phyloP scores from a whole-genome alignment of 1,140 invertebrate species.

The Tetramorium simillimum region DNA sequence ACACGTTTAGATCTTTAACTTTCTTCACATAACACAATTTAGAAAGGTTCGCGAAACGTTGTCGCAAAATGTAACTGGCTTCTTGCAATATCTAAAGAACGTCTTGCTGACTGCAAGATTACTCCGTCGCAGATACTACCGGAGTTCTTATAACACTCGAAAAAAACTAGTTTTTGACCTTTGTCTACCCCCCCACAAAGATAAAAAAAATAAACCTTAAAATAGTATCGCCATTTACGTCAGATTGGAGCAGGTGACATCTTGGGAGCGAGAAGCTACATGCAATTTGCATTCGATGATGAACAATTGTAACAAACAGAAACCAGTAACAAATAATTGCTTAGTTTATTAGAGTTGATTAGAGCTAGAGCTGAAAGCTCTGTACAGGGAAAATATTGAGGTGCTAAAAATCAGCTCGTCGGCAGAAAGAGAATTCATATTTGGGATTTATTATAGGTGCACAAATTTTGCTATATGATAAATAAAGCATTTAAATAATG shows the following conservation, averaged over 20 bases:
- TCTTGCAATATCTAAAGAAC: background rate
- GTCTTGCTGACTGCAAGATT: background rate
- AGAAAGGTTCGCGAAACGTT: background rate
- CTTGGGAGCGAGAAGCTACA: background rate
- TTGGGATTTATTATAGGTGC: background rate
- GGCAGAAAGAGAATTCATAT: background rate
- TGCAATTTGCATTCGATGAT: constrained; percentile 38
- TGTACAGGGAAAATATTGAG: background rate
- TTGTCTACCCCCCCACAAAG: background rate
- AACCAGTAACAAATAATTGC: constrained; percentile 33
- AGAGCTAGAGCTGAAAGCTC: background rate
- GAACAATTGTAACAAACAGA: constrained; percentile 45
- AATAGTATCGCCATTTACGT: constrained; percentile 24
- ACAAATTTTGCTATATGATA: background rate
- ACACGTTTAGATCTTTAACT: background rate
- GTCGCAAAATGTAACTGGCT: background rate
- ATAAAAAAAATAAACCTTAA: constrained; percentile 20
- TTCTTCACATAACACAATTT: background rate
- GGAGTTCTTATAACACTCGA: constrained; percentile 21
- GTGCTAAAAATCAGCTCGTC: background rate
- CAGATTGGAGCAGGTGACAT: constrained; percentile 15
- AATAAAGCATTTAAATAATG: background rate
- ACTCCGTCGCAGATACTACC: background rate
- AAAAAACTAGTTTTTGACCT: background rate
- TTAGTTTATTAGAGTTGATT: constrained; percentile 43